Percentiles rank a stretch among this genome's conserved stretches.
Evolutionary conservation across 2,888 invertebrate species (phyloP).

Genomic region (Labia minor): DNA sequence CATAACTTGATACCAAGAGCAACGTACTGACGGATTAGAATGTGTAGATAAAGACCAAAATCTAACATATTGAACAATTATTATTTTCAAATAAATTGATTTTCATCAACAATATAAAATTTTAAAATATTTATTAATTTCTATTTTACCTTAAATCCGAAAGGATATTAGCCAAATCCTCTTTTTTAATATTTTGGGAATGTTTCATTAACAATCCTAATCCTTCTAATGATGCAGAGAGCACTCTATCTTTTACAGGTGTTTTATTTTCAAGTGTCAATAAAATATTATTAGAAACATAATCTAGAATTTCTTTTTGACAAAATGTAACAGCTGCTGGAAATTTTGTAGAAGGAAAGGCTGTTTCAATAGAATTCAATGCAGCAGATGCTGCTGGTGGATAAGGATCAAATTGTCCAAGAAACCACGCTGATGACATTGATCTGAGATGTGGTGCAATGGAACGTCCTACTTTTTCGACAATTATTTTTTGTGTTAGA

Average conservation of each 20-base stretch:
- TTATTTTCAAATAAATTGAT: not conserved
- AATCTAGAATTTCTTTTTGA: constrained; percentile 64
- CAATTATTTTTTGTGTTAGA: constrained; percentile 57
- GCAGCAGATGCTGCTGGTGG: constrained; percentile 72
- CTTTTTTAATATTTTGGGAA: not conserved
- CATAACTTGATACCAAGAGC: not conserved
- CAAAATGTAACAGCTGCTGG: constrained; percentile 72
- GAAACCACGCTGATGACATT: constrained; percentile 61
- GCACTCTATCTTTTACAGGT: not conserved
- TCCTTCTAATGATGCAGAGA: not conserved
- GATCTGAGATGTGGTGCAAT: constrained; percentile 68
- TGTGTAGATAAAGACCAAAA: not conserved
- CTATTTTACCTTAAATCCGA: constrained; percentile 40
- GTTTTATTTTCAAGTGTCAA: not conserved
- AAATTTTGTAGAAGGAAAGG: constrained; percentile 69
- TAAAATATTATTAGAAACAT: constrained; percentile 57
- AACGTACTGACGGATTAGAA: not conserved
- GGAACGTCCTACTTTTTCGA: constrained; percentile 57
- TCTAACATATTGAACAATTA: not conserved
- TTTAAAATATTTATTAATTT: constrained; percentile 15
- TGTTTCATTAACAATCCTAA: not conserved
- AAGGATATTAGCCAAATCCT: not conserved
- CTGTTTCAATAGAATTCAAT: constrained; percentile 42
- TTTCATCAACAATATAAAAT: constrained; percentile 16
- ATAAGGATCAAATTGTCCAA: constrained; percentile 74